phyloP scores from a whole-genome alignment of 2,888 invertebrate genomes.

The Caenorhabditis sp. region DNA sequence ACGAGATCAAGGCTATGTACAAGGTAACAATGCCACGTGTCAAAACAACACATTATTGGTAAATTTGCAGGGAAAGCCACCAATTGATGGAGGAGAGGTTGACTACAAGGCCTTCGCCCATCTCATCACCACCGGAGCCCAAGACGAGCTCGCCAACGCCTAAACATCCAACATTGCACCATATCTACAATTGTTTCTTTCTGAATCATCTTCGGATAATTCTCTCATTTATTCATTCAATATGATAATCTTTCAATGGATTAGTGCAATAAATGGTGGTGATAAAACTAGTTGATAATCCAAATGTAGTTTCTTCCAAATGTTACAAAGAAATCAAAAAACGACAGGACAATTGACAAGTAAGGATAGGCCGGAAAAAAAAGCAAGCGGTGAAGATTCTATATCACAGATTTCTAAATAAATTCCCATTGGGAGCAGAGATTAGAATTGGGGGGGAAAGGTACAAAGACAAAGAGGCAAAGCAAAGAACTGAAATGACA shows the following conservation, averaged over 20 bases:
- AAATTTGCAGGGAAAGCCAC: conserved; percentile 82
- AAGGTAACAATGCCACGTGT: conserved; percentile 64
- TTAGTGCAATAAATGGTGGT: conserved; percentile 69
- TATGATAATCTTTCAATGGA: conserved; percentile 66
- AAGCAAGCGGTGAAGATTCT: not conserved
- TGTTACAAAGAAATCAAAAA: not conserved
- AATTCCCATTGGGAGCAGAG: not conserved
- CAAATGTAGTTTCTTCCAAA: not conserved
- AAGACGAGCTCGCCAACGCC: conserved; percentile 81
- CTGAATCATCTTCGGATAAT: conserved; percentile 24
- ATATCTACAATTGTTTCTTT: conserved; percentile 44
- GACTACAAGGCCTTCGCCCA: conserved; percentile 85
- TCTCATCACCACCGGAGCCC: conserved; percentile 85
- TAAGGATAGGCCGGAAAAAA: not conserved
- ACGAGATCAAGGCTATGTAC: conserved; percentile 82
- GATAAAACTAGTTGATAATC: conserved; percentile 49
- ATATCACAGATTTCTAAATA: not conserved
- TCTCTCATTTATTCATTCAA: conserved; percentile 61
- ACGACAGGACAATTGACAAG: not conserved
- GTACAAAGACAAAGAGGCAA: not conserved
- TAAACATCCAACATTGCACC: conserved; percentile 63
- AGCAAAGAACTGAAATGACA: not conserved
- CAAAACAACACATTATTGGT: not conserved
- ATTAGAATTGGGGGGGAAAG: too few relatives aligned
- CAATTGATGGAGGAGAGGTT: conserved; percentile 84